These are phyloP conservation scores for Drosophila incognita DNA, from an alignment of 2,888 invertebrate genomes.

Conservation along the genomic window DNA sequence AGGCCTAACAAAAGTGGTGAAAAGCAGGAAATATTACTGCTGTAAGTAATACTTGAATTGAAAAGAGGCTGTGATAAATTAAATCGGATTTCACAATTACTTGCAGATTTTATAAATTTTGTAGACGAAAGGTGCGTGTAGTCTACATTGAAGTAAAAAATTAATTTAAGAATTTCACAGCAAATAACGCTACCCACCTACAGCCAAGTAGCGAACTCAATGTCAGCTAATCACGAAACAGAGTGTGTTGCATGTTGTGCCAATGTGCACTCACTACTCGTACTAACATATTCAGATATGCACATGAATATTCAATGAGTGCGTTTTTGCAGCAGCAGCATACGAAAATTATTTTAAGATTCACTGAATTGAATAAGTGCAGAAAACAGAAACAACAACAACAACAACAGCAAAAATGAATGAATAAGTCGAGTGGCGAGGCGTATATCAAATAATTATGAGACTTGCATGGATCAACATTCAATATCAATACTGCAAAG, in stretches of 20 bases:
- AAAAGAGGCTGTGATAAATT: conserved; percentile 69
- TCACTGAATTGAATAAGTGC: conserved; percentile 37
- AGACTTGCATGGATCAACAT: conserved; percentile 9
- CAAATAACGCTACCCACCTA: conserved; percentile 44
- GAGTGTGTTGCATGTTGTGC: conserved; percentile 71
- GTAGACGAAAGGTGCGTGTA: conserved; percentile 68
- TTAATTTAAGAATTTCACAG: conserved; percentile 69
- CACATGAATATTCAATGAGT: conserved; percentile 64
- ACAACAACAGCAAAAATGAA: neutral
- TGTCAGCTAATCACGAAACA: conserved; percentile 66
- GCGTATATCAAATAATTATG: conserved; percentile 17
- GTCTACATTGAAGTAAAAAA: conserved; percentile 39
- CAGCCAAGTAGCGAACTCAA: conserved; percentile 45
- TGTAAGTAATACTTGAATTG: conserved; percentile 68
- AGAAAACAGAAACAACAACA: conserved; percentile 15
- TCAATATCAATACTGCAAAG: neutral
- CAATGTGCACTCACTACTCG: conserved; percentile 38
- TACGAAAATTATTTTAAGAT: conserved; percentile 56
- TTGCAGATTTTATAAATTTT: conserved; percentile 61
- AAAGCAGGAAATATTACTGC: conserved; percentile 11
- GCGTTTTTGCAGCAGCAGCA: conserved; percentile 52
- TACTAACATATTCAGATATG: conserved; percentile 56
- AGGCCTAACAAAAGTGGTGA: conserved; percentile 22
- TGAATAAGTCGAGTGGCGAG: conserved; percentile 13
- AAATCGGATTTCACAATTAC: conserved; percentile 72